phyloP scores from a whole-genome alignment of 2,113 vertebrate genomes.

The Periophthalmodon schlosseri region DNA sequence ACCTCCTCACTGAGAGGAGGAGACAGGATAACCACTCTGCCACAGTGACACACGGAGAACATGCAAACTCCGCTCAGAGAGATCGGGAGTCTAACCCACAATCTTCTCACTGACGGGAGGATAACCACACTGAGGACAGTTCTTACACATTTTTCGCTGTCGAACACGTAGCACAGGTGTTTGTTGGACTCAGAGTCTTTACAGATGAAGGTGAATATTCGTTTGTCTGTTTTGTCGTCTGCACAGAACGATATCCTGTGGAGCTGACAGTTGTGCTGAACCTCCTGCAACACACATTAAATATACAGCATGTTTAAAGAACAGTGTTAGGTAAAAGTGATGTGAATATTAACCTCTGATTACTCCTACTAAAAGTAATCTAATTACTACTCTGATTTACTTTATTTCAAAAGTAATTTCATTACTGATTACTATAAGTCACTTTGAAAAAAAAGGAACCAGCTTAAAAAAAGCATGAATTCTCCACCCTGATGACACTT shows the following conservation, averaged over 20 bases:
- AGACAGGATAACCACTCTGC: neutral
- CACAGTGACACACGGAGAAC: too few relatives aligned
- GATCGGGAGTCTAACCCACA: neutral
- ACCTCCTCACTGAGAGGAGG: neutral
- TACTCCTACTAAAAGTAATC: too few relatives aligned
- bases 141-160: constrained; percentile 99
- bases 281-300: constrained; percentile 80
- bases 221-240: constrained; percentile 98
- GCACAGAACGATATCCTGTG: constrained; percentile 99
- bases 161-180: constrained; percentile 97
- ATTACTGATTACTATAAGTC: too few relatives aligned
- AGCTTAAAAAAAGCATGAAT: too few relatives aligned
- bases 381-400: too few relatives aligned
- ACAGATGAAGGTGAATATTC: constrained; percentile 99
- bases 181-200: constrained; percentile 98
- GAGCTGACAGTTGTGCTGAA: constrained; percentile 95
- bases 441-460: too few relatives aligned
- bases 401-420: too few relatives aligned
- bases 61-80: too few relatives aligned
- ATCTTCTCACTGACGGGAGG: neutral
- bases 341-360: too few relatives aligned
- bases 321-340: too few relatives aligned
- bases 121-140: neutral
- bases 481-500: too few relatives aligned
- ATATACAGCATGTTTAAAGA: neutral